These are phyloP conservation scores for Rhodeus uyekii DNA, from an alignment of 2,797 vertebrate genomes.

Conservation along the genomic window DNA sequence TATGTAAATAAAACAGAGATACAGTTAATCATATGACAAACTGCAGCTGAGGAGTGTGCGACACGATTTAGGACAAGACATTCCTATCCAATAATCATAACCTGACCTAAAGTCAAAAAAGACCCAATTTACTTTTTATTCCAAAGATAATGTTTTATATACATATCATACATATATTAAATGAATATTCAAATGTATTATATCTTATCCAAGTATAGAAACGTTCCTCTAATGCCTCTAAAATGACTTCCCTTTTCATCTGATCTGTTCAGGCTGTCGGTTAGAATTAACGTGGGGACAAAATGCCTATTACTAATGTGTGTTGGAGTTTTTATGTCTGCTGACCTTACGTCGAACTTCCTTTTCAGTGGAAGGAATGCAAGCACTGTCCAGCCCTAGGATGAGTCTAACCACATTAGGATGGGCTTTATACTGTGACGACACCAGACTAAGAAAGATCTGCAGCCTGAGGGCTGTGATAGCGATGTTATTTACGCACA, in stretches of 20 bases:
- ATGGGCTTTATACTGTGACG: conserved; percentile 51
- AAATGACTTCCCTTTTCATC: background rate
- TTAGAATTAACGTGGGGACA: background rate
- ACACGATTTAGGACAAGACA: conserved; percentile 6
- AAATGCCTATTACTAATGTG: background rate
- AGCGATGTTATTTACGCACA: conserved; percentile 5
- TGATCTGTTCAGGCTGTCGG: background rate
- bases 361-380: conserved; percentile 56
- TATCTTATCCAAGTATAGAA: background rate
- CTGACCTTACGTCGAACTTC: conserved; percentile 58
- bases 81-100: conserved; percentile 4
- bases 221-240: background rate
- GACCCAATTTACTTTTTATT: background rate
- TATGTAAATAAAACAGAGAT: background rate
- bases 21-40: background rate
- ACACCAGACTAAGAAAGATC: conserved; percentile 55
- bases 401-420: conserved; percentile 56
- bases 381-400: conserved; percentile 50
- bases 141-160: background rate
- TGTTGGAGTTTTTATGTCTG: background rate
- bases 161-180: background rate
- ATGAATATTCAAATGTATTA: background rate
- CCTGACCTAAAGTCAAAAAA: background rate
- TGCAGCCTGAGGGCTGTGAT: conserved; percentile 46
- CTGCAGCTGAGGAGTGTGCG: background rate